Conservation (phyloP, 2,113 vertebrate genomes). For the Tachysurus fulvidraco region DNA sequence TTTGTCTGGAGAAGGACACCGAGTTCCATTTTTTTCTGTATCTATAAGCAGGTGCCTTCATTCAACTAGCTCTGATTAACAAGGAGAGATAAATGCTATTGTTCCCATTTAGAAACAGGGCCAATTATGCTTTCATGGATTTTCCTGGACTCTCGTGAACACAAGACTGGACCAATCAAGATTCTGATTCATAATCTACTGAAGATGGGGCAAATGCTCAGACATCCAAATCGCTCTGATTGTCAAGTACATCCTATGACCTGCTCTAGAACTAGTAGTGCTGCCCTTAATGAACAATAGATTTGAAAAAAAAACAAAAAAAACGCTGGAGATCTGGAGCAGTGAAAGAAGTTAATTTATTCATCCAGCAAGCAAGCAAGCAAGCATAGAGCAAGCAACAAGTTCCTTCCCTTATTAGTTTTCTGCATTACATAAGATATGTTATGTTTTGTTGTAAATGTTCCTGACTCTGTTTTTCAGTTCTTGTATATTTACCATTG, state of each 20-base stretch:
- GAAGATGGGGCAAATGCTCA: background rate
- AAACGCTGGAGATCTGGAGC: background rate
- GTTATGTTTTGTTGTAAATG: background rate
- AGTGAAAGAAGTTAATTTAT: background rate
- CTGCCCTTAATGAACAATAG: background rate
- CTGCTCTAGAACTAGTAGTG: background rate
- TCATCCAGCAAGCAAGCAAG: background rate
- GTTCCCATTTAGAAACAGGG: background rate
- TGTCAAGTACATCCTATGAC: background rate
- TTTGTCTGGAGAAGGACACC: background rate
- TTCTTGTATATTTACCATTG: background rate
- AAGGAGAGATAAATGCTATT: background rate
- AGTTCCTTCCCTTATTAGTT: background rate
- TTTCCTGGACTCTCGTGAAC: background rate
- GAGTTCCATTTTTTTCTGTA: background rate
- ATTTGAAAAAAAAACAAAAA: background rate
- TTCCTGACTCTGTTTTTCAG: background rate
- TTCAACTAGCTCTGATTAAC: background rate
- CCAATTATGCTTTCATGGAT: background rate
- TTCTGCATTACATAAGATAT: background rate
- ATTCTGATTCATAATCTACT: background rate
- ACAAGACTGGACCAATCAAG: background rate
- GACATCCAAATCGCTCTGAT: background rate
- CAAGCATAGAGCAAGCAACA: background rate
- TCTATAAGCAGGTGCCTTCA: background rate